These are phyloP conservation scores for Polydesmus complanatus DNA, from an alignment of 2,888 invertebrate genomes.

Conservation along the genomic window DNA sequence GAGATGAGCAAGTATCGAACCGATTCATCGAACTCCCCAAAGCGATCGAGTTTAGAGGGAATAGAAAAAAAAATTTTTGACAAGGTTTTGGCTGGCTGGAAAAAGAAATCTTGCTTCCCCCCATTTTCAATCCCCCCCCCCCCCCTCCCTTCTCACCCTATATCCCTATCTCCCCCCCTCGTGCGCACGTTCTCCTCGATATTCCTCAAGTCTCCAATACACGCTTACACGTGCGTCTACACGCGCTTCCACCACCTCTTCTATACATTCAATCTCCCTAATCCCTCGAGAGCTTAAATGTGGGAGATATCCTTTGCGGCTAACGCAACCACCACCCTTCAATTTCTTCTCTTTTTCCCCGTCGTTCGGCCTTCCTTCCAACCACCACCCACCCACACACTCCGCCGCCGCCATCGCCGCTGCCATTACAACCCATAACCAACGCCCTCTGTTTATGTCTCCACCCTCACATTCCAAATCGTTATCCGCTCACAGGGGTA, in stretches of 20 bases:
- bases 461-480: background rate
- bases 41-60: background rate
- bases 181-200: too few species aligned
- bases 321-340: background rate
- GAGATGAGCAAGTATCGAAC: background rate
- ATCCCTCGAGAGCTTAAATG: background rate
- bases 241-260: background rate
- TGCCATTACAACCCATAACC: background rate
- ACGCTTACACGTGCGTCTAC: background rate
- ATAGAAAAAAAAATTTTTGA: background rate
- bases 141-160: too few species aligned
- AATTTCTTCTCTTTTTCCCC: background rate
- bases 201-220: too few species aligned
- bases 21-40: background rate
- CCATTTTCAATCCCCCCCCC: background rate
- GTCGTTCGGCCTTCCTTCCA: background rate
- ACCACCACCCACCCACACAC: constrained; percentile 4
- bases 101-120: background rate
- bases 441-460: background rate
- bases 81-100: background rate
- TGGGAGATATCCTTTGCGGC: background rate
- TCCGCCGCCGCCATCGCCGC: background rate
- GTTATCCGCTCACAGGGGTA: background rate
- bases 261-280: background rate
- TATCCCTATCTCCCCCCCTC: too few species aligned